Percentiles rank a stretch among this genome's conserved stretches.
These are phyloP conservation scores for Noturus placidus DNA, from an alignment of 2,113 vertebrate genomes.

Conservation along the genomic window DNA sequence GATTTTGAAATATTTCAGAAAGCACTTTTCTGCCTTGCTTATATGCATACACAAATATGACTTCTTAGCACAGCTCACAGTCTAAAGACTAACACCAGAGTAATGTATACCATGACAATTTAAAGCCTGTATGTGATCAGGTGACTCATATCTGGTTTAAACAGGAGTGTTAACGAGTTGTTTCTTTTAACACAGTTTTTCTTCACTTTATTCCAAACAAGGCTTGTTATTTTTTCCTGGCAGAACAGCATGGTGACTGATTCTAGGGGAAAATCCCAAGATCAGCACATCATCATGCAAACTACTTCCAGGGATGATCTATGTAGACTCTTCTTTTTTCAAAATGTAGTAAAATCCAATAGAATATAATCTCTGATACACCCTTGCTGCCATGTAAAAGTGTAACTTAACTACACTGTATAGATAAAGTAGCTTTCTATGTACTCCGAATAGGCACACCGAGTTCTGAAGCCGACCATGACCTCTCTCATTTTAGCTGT, in stretches of 20 bases:
- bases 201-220: conserved; percentile 27
- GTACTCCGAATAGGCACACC: conserved; percentile 3
- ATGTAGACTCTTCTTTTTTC: conserved; percentile 15
- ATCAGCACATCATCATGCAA: conserved; percentile 48
- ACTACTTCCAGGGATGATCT: conserved; percentile 37
- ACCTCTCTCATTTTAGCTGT: conserved; percentile 66
- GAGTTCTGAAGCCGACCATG: conserved; percentile 34
- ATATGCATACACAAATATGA: conserved; percentile 1
- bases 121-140: neutral
- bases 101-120: neutral
- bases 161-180: neutral
- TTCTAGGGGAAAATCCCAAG: conserved; percentile 51
- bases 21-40: conserved; percentile 1
- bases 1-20: conserved; percentile 59
- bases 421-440: neutral
- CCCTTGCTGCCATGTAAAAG: conserved; percentile 1
- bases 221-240: conserved; percentile 55
- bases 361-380: neutral
- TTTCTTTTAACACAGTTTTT: conserved; percentile 15
- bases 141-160: conserved; percentile 1
- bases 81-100: neutral
- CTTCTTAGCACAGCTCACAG: neutral
- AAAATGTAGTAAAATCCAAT: neutral
- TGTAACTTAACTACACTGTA: neutral
- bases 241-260: conserved; percentile 35